phyloP scores from a whole-genome alignment of 2,113 vertebrate genomes.

The Hippotragus niger region DNA sequence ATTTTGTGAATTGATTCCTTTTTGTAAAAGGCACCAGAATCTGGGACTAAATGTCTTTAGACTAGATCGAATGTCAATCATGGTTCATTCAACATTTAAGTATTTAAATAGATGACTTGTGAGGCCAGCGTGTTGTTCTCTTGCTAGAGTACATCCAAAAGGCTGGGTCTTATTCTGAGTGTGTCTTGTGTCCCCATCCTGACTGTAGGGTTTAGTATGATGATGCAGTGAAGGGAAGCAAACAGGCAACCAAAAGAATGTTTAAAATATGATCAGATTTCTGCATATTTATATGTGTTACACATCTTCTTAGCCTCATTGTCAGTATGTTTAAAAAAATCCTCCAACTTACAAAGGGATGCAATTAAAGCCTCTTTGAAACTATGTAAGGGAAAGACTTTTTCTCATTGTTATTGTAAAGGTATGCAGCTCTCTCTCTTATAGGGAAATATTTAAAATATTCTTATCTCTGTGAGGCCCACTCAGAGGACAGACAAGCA shows the following conservation, averaged over 20 bases:
- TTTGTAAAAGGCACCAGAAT: constrained; percentile 42
- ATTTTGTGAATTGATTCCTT: constrained; percentile 42
- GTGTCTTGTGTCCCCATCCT: not conserved
- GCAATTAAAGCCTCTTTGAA: not conserved
- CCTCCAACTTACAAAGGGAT: not conserved
- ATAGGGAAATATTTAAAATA: not conserved
- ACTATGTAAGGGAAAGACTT: not conserved
- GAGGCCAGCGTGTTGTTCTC: not conserved
- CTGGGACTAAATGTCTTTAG: constrained; percentile 7
- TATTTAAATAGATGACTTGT: constrained; percentile 26
- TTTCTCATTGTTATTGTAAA: not conserved
- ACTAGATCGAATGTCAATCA: constrained; percentile 44
- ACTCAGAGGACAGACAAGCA: not conserved
- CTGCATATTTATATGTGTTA: not conserved
- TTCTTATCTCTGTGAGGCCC: not conserved
- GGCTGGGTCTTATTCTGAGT: not conserved
- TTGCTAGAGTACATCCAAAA: not conserved
- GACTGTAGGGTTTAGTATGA: not conserved
- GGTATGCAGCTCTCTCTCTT: not conserved
- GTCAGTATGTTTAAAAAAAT: not conserved
- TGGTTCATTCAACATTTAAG: constrained; percentile 1
- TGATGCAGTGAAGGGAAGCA: not conserved
- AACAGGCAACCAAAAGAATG: not conserved
- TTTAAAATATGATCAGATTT: not conserved
- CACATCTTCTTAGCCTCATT: not conserved